These are phyloP conservation scores for Saimiri boliviensis DNA, from an alignment of 2,113 vertebrate genomes.

Conservation along the genomic window DNA sequence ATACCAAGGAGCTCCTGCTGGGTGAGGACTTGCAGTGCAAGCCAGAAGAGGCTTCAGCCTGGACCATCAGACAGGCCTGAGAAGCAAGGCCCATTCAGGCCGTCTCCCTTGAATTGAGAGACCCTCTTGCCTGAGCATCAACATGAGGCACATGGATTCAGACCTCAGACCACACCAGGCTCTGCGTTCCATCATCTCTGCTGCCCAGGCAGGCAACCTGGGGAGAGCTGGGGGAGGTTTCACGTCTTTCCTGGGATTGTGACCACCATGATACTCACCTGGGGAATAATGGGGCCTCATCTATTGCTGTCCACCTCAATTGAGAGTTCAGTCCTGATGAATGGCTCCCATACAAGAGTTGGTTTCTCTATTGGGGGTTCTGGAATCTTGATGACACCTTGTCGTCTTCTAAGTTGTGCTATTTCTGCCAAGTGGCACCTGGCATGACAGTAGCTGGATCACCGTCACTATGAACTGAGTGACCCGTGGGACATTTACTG, in stretches of 20 bases:
- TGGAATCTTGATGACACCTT: rapidly evolving
- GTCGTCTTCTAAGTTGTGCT: background rate
- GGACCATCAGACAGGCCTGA: background rate
- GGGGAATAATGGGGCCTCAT: no score
- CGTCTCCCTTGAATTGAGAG: background rate
- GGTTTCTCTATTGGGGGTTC: background rate
- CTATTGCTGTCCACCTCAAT: background rate
- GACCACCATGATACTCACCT: background rate
- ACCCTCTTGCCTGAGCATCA: background rate
- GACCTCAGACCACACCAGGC: background rate
- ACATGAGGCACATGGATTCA: background rate
- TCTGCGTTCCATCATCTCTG: background rate
- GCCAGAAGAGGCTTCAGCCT: background rate
- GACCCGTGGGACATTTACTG: background rate
- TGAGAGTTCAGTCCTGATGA: background rate
- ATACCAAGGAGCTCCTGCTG: background rate
- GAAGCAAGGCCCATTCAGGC: background rate
- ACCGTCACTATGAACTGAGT: background rate
- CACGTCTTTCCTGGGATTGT: background rate
- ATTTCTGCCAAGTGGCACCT: background rate
- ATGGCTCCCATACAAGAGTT: background rate
- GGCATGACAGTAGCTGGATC: background rate
- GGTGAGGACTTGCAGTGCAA: background rate
- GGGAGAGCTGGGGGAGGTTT: no score
- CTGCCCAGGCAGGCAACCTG: background rate